These are phyloP conservation scores for Chloroclystis v-ata DNA, from an alignment of 2,888 invertebrate genomes.

Conservation along the genomic window DNA sequence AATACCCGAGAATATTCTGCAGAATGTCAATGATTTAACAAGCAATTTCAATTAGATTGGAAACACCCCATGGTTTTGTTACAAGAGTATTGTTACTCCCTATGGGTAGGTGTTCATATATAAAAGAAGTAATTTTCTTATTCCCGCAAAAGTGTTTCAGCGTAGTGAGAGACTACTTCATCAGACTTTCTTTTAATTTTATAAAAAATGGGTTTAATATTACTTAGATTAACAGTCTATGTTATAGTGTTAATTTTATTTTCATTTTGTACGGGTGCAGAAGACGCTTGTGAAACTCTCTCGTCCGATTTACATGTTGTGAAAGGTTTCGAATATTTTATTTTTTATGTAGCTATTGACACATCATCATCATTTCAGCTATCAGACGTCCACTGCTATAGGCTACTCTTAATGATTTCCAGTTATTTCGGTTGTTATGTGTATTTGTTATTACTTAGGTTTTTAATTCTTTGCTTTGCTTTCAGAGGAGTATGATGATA, in stretches of 20 bases:
- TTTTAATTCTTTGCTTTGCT: too few species aligned
- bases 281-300: conserved; percentile 90
- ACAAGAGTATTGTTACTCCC: conserved; percentile 14
- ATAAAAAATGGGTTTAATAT: conserved; percentile 27
- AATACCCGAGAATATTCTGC: background rate
- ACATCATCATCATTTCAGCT: too few species aligned
- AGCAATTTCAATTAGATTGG: conserved; percentile 30
- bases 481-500: conserved; percentile 91
- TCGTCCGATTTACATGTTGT: conserved; percentile 91
- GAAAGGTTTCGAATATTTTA: conserved; percentile 78
- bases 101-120: conserved; percentile 8
- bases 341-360: too few species aligned
- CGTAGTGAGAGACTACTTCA: background rate
- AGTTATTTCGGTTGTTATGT: too few species aligned
- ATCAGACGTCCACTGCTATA: too few species aligned
- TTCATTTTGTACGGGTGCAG: conserved; percentile 46
- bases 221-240: conserved; percentile 27
- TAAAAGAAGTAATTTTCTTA: conserved; percentile 11
- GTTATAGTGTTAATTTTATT: conserved; percentile 29
- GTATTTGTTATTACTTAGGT: too few species aligned
- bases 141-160: conserved; percentile 13
- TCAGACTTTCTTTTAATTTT: background rate
- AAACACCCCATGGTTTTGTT: conserved; percentile 34
- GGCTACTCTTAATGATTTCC: too few species aligned
- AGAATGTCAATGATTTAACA: conserved; percentile 12